Conservation (phyloP, 2,113 vertebrate species). For the Passer domesticus region DNA sequence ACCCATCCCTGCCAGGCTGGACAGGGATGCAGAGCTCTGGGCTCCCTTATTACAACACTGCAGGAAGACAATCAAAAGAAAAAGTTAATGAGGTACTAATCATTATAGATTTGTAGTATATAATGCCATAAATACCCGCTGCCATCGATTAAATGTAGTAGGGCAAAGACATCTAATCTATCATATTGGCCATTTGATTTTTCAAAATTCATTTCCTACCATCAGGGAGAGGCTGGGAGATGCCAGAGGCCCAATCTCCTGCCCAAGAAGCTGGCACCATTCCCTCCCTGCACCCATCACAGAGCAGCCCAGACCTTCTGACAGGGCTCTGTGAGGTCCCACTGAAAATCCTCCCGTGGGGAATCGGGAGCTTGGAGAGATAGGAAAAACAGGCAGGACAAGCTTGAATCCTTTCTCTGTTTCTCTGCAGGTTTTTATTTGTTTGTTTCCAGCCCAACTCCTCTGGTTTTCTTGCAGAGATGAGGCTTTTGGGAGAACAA, state of each 20-base stretch:
- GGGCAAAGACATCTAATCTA: neutral
- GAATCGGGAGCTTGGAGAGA: neutral
- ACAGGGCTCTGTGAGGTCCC: neutral
- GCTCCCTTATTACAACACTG: neutral
- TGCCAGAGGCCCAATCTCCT: neutral
- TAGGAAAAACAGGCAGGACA: neutral
- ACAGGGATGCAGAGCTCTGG: neutral
- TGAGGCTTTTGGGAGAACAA: neutral
- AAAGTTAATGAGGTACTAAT: conserved; percentile 58
- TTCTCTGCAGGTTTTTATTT: neutral
- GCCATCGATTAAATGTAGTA: conserved; percentile 7
- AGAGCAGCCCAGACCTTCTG: neutral
- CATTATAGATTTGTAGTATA: conserved; percentile 21
- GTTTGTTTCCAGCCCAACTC: neutral
- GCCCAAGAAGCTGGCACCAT: neutral
- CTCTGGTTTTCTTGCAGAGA: neutral
- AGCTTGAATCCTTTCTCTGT: neutral
- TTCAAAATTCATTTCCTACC: neutral
- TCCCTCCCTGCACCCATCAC: neutral
- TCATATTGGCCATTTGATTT: neutral
- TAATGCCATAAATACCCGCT: neutral
- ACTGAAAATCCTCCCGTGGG: neutral
- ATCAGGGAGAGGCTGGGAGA: neutral
- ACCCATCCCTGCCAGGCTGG: neutral
- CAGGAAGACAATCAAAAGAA: conserved; percentile 3